Evolutionary conservation across 2,888 invertebrate species (phyloP).

Genomic region (Drosophila atripex): DNA sequence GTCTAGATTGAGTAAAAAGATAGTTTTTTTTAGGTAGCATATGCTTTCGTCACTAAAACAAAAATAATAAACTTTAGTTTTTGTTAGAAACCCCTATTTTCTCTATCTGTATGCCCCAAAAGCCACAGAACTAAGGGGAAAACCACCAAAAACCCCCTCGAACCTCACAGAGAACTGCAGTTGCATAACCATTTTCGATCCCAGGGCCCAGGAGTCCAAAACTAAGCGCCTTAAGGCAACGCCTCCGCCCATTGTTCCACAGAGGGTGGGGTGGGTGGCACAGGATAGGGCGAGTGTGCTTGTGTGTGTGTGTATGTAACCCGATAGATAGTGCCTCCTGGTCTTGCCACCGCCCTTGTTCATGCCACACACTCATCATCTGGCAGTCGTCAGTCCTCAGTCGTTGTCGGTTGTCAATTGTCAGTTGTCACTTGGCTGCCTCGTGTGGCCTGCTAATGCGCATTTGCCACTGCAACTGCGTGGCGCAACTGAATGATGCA

Average conservation of each 20-base stretch:
- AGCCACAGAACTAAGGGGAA: background rate
- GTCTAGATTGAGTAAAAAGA: too few relatives aligned
- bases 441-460: conserved; percentile 57
- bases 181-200: conserved; percentile 10
- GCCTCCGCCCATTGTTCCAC: background rate
- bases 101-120: background rate
- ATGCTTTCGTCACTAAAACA: background rate
- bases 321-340: background rate
- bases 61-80: too few relatives aligned
- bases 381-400: conserved; percentile 36
- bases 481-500: conserved; percentile 66
- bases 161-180: background rate
- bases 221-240: conserved; percentile 65
- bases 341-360: background rate
- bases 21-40: too few relatives aligned
- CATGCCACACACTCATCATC: conserved; percentile 34
- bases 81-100: background rate
- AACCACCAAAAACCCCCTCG: too few relatives aligned
- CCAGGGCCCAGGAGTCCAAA: background rate
- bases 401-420: conserved; percentile 50
- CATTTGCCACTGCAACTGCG: conserved; percentile 46
- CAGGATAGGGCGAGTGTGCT: too few relatives aligned
- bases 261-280: background rate
- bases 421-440: conserved; percentile 65
- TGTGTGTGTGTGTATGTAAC: background rate